phyloP scores from a whole-genome alignment of 2,888 invertebrate species.

The Rhamnusium bicolor region DNA sequence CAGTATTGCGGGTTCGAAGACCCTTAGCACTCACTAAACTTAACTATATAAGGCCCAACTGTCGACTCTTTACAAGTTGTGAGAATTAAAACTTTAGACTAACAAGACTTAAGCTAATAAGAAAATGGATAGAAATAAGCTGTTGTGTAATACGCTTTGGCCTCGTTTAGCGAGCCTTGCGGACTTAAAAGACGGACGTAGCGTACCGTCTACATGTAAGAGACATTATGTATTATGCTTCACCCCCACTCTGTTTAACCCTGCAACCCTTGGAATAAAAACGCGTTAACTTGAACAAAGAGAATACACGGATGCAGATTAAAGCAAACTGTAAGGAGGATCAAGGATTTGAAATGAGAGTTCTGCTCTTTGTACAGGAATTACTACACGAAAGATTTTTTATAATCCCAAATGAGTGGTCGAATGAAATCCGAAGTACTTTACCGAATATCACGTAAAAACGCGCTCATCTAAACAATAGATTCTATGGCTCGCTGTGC shows the following conservation, averaged over 20 bases:
- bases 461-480: slow-evolving; percentile 63
- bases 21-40: slow-evolving; percentile 70
- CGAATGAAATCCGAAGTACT: slow-evolving; percentile 55
- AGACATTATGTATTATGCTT: slow-evolving; percentile 43
- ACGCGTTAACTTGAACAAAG: slow-evolving; percentile 38
- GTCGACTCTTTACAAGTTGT: slow-evolving; percentile 72
- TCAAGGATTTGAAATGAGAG: slow-evolving; percentile 43
- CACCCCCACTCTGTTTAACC: neutral
- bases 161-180: slow-evolving; percentile 56
- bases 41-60: slow-evolving; percentile 67
- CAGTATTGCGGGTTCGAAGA: slow-evolving; percentile 71
- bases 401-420: slow-evolving; percentile 62
- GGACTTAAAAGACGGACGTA: slow-evolving; percentile 57
- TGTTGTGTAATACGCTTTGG: slow-evolving; percentile 70
- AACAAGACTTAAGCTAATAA: slow-evolving; percentile 75
- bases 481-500: slow-evolving; percentile 52
- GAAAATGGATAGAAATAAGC: slow-evolving; percentile 72
- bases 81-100: slow-evolving; percentile 79
- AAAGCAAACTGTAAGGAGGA: slow-evolving; percentile 41
- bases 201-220: slow-evolving; percentile 13
- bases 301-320: slow-evolving; percentile 39
- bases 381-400: slow-evolving; percentile 57
- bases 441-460: slow-evolving; percentile 55
- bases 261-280: slow-evolving; percentile 22
- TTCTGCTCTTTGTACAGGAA: slow-evolving; percentile 55